Conservation (phyloP, 2,888 invertebrate genomes). For the Torymus tubicola region DNA sequence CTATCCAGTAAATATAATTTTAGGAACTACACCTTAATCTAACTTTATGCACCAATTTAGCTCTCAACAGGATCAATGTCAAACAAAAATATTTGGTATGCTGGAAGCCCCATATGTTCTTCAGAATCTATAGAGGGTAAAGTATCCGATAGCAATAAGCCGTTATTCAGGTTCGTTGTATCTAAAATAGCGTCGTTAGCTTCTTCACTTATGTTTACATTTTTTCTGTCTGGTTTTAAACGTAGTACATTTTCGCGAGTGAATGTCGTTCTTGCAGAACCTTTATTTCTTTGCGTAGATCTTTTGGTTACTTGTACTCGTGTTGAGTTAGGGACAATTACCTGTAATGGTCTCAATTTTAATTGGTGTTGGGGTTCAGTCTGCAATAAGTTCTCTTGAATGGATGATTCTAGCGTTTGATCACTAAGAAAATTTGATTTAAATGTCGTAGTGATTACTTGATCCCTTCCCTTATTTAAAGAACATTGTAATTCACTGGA, state of each 20-base stretch:
- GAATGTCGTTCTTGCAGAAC: slow-evolving; percentile 72
- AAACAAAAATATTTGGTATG: slow-evolving; percentile 73
- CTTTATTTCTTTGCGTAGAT: slow-evolving; percentile 60
- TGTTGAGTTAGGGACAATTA: neutral
- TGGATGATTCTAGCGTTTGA: neutral
- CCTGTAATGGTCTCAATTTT: neutral
- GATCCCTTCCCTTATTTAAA: neutral
- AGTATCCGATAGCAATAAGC: slow-evolving; percentile 71
- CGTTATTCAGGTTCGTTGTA: slow-evolving; percentile 65
- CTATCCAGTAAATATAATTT: slow-evolving; percentile 13
- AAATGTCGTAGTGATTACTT: neutral
- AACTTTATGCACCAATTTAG: slow-evolving; percentile 65
- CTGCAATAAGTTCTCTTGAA: neutral
- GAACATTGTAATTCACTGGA: neutral
- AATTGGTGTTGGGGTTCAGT: neutral
- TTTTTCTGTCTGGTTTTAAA: slow-evolving; percentile 64
- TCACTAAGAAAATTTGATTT: neutral
- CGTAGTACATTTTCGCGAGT: slow-evolving; percentile 69
- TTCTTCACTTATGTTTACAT: slow-evolving; percentile 60
- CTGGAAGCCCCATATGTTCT: slow-evolving; percentile 70
- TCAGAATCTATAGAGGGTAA: slow-evolving; percentile 73
- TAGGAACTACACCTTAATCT: slow-evolving; percentile 34
- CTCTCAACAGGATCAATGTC: slow-evolving; percentile 65
- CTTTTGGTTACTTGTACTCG: neutral
- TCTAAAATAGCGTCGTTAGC: slow-evolving; percentile 68